Evolutionary conservation across 2,113 vertebrate species (phyloP).

Genomic region (Sardina pilchardus): DNA sequence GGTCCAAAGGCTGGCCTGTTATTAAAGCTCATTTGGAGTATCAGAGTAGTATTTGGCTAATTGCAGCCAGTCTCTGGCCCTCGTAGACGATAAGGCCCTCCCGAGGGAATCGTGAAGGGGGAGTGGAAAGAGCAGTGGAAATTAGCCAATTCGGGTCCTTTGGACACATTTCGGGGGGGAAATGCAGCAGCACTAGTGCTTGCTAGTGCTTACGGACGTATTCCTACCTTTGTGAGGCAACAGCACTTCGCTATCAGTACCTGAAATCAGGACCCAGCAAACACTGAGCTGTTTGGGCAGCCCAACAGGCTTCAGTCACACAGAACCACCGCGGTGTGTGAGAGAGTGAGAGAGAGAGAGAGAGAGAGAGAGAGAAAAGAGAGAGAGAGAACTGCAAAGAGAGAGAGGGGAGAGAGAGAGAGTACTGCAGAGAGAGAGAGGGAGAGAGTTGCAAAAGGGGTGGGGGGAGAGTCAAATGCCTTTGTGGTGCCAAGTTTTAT

Average conservation of each 20-base stretch:
- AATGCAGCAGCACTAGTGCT: conserved; percentile 54
- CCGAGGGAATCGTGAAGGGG: conserved; percentile 51
- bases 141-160: conserved; percentile 67
- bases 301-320: conserved; percentile 56
- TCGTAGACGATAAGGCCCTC: conserved; percentile 67
- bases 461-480: conserved; percentile 53
- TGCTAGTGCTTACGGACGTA: conserved; percentile 47
- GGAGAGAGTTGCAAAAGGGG: conserved; percentile 41
- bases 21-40: conserved; percentile 77
- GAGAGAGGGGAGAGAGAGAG: conserved; percentile 32
- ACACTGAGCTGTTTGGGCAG: conserved; percentile 37
- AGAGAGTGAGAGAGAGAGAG: conserved; percentile 29
- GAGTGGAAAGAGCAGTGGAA: background rate
- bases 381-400: conserved; percentile 42
- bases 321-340: conserved; percentile 21
- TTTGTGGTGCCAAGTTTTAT: conserved; percentile 71
- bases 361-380: conserved; percentile 34
- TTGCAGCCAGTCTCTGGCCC: conserved; percentile 70
- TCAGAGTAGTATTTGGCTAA: conserved; percentile 72
- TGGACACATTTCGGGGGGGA: conserved; percentile 60
- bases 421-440: conserved; percentile 38
- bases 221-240: conserved; percentile 49
- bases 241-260: conserved; percentile 64
- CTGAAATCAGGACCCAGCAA: conserved; percentile 71
- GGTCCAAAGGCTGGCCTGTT: conserved; percentile 47